Percentiles rank a stretch among this genome's conserved stretches.
phyloP scores from a whole-genome alignment of 53 echinoderm and acorn worm species.

The Holothuria leucospilota region DNA sequence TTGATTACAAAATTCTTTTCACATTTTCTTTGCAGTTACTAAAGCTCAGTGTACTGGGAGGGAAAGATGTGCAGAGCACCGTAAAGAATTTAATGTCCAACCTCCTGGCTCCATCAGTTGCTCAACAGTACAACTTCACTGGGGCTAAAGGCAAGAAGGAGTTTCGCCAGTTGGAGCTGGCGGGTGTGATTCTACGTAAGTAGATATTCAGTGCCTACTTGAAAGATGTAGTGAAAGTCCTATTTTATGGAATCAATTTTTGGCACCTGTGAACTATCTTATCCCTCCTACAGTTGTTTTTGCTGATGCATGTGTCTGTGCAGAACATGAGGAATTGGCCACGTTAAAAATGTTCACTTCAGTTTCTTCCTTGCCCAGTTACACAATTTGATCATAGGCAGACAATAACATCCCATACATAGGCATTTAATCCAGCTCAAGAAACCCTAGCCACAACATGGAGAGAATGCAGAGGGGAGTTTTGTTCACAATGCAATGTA shows the following conservation, averaged over 20 bases:
- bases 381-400: too few species aligned
- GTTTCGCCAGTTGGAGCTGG: background rate
- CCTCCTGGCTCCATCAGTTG: background rate
- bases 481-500: too few species aligned
- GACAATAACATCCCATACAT: too few species aligned
- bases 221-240: background rate
- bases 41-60: constrained; percentile 7
- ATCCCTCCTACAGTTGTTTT: background rate
- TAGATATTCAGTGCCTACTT: background rate
- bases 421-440: too few species aligned
- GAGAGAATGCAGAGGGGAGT: too few species aligned
- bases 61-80: constrained; percentile 12
- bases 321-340: too few species aligned
- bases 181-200: background rate
- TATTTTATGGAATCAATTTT: constrained; percentile 2
- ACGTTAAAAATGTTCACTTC: too few species aligned
- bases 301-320: too few species aligned
- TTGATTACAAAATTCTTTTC: too few species aligned
- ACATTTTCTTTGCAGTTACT: background rate
- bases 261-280: background rate
- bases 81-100: background rate
- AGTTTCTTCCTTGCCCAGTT: too few species aligned
- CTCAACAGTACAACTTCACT: background rate
- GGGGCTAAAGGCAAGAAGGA: constrained; percentile 16
- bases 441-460: too few species aligned